Evolutionary conservation across 1,140 invertebrate species (phyloP), one percentile per base, ranked within the genome.

Genomic region (Brachionus plicatilis): DNA sequence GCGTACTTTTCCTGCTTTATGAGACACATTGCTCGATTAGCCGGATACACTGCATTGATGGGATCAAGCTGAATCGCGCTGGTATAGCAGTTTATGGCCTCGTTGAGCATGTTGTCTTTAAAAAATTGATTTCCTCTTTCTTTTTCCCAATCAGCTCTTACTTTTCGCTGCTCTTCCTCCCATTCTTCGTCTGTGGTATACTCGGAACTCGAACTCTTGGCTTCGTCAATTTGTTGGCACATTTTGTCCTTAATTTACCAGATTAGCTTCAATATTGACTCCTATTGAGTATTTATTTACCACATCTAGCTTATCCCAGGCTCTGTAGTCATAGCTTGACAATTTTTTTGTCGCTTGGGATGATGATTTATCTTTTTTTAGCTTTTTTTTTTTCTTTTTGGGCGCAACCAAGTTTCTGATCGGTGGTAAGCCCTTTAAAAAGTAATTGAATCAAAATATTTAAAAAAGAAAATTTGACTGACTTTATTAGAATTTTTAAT

Each of bases 21-120:
- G 86, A 94, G 92, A 85, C 95, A 96, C 84, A 96, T 91, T 8
- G 94, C 95, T 87, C 96, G 91, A 90, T 97, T 97, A 8, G 94
- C 94, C 88, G 92, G 95, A 87, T 94, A 94, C 7, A 94, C 91
- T 7, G 95, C 92, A 90, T 96, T 95, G 84, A 92, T 91, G 8
- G 93, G 91, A 88, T 94, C 93, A 50, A 92, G 88, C 84, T 92
- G 90, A 65, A 96, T 93, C 11, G 95, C 95, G 87, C 92, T 89
- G 29, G 92, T 93, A 87, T 97, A 97, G 85, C 92, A 93, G 9
- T 92, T 88, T 85, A 96, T 93, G 0, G 95, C 95, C 86, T 93
- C 92, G 37, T 92, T 90, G 92, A 93, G 96, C 85, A 94, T 92
- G 85, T 93, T 91, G 50, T 92, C 88, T 87, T 95, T 93, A 7